These are phyloP conservation scores for Heliconius ismenius DNA, from an alignment of 2,888 invertebrate species.

Conservation along the genomic window DNA sequence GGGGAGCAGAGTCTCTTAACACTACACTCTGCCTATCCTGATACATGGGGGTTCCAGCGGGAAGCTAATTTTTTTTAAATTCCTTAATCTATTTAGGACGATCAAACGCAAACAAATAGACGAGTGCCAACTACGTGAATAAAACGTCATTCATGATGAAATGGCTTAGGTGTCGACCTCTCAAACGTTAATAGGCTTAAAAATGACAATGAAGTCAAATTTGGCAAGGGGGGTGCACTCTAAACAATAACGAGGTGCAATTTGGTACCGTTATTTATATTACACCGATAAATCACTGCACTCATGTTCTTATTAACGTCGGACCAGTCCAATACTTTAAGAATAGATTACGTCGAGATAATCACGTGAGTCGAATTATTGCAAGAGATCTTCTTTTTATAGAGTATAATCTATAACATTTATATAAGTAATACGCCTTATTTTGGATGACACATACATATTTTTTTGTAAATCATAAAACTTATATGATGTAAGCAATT, in stretches of 20 bases:
- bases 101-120: constrained; percentile 25
- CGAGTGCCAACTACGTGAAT: constrained; percentile 28
- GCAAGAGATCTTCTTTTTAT: constrained; percentile 21
- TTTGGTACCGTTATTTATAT: constrained; percentile 45
- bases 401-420: background rate
- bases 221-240: constrained; percentile 57
- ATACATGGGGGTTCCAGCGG: too few relatives aligned
- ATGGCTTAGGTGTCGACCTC: constrained; percentile 54
- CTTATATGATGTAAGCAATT: background rate
- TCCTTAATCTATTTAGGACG: constrained; percentile 10
- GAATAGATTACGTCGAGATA: constrained; percentile 39
- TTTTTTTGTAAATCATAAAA: background rate
- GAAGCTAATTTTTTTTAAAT: background rate
- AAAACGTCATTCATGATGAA: constrained; percentile 53
- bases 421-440: background rate
- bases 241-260: constrained; percentile 50
- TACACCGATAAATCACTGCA: constrained; percentile 42
- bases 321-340: constrained; percentile 37
- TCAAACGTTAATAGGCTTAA: constrained; percentile 54
- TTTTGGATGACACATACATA: constrained; percentile 7
- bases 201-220: constrained; percentile 58
- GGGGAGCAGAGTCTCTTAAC: too few relatives aligned
- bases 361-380: constrained; percentile 45
- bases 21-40: too few relatives aligned
- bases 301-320: constrained; percentile 41